These are phyloP conservation scores for Aplysia californica DNA, from an alignment of 1,140 invertebrate genomes.

Conservation along the genomic window DNA sequence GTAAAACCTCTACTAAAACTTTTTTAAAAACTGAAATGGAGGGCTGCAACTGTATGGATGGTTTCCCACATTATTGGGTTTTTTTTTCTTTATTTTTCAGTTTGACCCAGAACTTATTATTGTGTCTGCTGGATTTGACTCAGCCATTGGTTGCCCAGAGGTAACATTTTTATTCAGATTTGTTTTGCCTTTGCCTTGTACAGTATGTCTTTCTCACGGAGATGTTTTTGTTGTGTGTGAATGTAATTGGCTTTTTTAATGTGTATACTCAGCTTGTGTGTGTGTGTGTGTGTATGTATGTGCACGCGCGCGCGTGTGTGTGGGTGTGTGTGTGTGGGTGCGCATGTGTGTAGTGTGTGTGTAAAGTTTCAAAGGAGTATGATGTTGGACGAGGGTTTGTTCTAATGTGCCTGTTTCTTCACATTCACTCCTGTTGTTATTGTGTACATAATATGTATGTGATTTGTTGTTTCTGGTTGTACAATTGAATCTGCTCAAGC, in stretches of 20 bases:
- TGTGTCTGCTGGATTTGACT: conserved; percentile 94
- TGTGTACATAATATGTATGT: background rate
- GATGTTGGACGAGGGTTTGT: background rate
- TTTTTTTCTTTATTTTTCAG: conserved; percentile 52
- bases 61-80: background rate
- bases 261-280: too few species aligned
- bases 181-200: background rate
- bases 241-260: too few species aligned
- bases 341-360: too few species aligned
- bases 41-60: background rate
- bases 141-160: conserved; percentile 87
- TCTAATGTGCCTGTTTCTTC: background rate
- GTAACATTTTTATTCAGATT: conserved; percentile 8
- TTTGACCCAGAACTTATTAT: conserved; percentile 89
- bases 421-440: background rate
- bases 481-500: too few species aligned
- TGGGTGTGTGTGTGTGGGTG: too few species aligned
- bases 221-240: too few species aligned
- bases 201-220: too few species aligned
- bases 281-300: too few species aligned
- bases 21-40: background rate
- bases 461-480: background rate
- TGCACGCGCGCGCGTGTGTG: too few species aligned
- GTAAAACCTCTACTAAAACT: background rate
- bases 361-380: background rate